These are phyloP conservation scores for Thryonomys swinderianus DNA, from an alignment of 2,113 vertebrate species.

Conservation along the genomic window DNA sequence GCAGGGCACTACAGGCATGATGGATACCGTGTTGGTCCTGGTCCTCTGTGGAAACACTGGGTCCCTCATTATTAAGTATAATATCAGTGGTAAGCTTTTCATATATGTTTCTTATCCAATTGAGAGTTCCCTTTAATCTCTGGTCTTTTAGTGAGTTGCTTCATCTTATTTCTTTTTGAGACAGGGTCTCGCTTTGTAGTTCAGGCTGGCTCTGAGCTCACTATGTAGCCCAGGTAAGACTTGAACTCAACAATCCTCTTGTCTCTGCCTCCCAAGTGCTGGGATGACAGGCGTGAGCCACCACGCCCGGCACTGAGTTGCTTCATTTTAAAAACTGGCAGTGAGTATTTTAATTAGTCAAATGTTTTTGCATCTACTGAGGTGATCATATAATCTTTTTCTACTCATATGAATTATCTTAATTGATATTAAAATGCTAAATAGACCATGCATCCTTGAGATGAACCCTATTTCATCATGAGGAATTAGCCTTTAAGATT, in stretches of 20 bases:
- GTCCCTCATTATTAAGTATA: neutral
- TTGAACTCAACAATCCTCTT: too few species aligned
- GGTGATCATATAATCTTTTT: neutral
- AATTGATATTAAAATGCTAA: constrained; percentile 23
- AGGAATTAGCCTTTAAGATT: neutral
- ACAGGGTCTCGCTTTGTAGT: too few species aligned
- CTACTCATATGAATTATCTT: neutral
- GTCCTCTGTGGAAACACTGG: neutral
- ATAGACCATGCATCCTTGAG: neutral
- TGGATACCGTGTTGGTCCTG: neutral
- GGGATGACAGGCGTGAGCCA: too few species aligned
- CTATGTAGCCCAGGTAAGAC: too few species aligned
- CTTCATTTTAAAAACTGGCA: neutral
- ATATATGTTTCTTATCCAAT: neutral
- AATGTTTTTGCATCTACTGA: neutral
- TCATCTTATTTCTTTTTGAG: neutral
- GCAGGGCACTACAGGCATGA: neutral
- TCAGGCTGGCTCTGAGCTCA: too few species aligned
- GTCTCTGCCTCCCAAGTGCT: too few species aligned
- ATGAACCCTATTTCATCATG: neutral
- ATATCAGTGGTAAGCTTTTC: neutral
- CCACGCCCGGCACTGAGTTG: too few species aligned
- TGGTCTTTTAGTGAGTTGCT: neutral
- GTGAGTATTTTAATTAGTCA: neutral
- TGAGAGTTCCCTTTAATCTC: neutral